Conservation (phyloP, 2,888 invertebrate genomes). For the Colletes collaris region DNA sequence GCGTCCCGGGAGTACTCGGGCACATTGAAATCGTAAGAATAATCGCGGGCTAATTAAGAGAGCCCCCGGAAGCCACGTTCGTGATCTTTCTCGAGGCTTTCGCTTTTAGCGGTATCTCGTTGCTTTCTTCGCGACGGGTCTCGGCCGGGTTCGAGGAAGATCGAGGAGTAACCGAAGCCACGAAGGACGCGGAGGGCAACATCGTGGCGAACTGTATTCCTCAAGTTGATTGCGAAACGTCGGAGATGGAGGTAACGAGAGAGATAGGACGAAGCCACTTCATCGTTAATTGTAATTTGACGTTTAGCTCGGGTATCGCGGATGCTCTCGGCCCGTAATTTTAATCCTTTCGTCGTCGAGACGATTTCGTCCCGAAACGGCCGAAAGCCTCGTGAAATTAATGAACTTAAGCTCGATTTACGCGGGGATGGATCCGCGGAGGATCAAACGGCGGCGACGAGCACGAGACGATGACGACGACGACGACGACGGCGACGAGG, state of each 20-base stretch:
- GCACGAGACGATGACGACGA: constrained; percentile 37
- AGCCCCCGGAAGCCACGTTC: constrained; percentile 21
- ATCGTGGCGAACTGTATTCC: constrained; percentile 67
- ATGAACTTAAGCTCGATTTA: constrained; percentile 77
- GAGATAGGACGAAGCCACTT: constrained; percentile 64
- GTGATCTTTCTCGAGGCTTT: constrained; percentile 34
- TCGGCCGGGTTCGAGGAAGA: not conserved
- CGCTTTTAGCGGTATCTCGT: constrained; percentile 6
- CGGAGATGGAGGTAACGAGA: constrained; percentile 27
- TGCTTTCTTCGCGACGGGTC: constrained; percentile 25
- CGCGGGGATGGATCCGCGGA: constrained; percentile 59
- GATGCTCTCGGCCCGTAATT: constrained; percentile 71
- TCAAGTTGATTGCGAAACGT: constrained; percentile 68
- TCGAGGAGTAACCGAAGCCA: constrained; percentile 28
- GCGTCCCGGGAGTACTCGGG: not conserved
- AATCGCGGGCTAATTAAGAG: constrained; percentile 49
- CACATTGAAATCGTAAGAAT: constrained; percentile 44
- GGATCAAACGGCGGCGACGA: constrained; percentile 67
- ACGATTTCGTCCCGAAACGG: constrained; percentile 69
- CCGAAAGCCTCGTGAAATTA: constrained; percentile 75
- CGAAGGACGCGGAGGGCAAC: constrained; percentile 35
- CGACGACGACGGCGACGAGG: constrained; percentile 52
- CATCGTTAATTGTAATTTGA: constrained; percentile 80
- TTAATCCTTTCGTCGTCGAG: constrained; percentile 75
- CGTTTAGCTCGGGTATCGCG: constrained; percentile 71